These are phyloP conservation scores for Camponotus pennsylvanicus DNA, from an alignment of 1,140 invertebrate species.

Conservation along the genomic window DNA sequence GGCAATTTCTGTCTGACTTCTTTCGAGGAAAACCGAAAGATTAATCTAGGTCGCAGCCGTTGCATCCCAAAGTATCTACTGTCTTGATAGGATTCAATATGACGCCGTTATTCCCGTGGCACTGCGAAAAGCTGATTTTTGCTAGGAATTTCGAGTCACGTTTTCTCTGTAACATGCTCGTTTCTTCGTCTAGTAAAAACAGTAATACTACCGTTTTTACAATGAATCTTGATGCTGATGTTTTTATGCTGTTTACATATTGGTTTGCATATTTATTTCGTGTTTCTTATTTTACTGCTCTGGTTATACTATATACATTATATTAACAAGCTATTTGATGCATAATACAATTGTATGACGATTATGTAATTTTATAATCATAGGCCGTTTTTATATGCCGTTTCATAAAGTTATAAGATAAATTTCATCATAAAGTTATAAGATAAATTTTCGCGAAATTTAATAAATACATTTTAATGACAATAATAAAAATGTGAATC, in stretches of 20 bases:
- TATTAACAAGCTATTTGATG: not conserved
- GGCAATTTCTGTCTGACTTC: not conserved
- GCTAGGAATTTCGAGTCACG: slow-evolving; percentile 37
- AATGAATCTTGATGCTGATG: not conserved
- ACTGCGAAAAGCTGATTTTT: slow-evolving; percentile 39
- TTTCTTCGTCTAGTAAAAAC: slow-evolving; percentile 16
- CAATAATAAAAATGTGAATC: not conserved
- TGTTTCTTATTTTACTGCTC: not conserved
- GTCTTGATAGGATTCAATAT: slow-evolving; percentile 55
- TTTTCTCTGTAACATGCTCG: slow-evolving; percentile 32
- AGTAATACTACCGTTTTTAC: not conserved
- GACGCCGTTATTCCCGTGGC: slow-evolving; percentile 22
- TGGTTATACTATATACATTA: too few species aligned
- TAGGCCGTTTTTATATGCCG: not conserved
- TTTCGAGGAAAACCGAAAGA: slow-evolving; percentile 28
- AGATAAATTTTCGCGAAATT: not conserved
- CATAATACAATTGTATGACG: not conserved
- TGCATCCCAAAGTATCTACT: slow-evolving; percentile 49
- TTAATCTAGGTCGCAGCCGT: slow-evolving; percentile 48
- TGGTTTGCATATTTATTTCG: not conserved
- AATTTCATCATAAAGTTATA: not conserved
- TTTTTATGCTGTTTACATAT: not conserved
- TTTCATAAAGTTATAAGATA: not conserved
- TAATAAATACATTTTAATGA: not conserved
- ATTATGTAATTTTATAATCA: not conserved